These are phyloP conservation scores for Drosophila fulvimacula DNA, from an alignment of 2,888 invertebrate genomes.

Conservation along the genomic window DNA sequence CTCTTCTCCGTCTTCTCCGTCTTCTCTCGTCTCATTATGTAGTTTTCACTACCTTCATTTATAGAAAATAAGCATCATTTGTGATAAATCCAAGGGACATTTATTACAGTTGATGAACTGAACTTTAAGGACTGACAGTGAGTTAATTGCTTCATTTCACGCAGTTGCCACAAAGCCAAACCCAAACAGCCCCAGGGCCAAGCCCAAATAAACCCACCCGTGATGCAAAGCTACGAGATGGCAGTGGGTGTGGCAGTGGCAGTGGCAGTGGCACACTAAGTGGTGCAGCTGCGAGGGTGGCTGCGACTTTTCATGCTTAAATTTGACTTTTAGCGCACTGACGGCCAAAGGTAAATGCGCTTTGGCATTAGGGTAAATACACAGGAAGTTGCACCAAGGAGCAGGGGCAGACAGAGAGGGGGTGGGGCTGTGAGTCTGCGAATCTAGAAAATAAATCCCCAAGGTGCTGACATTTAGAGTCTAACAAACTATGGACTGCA, in stretches of 20 bases:
- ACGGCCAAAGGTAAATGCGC: conserved; percentile 47
- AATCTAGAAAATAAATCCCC: conserved; percentile 47
- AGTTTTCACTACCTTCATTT: not conserved
- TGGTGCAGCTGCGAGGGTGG: conserved; percentile 23
- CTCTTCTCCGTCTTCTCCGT: too few relatives aligned
- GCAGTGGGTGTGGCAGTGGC: not conserved
- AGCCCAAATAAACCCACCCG: conserved; percentile 15
- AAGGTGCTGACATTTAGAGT: conserved; percentile 61
- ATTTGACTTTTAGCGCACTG: conserved; percentile 74
- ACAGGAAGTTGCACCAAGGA: not conserved
- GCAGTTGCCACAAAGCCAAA: conserved; percentile 74
- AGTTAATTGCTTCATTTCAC: conserved; percentile 83
- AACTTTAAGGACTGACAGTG: conserved; percentile 62
- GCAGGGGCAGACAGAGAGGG: not conserved
- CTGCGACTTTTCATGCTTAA: conserved; percentile 54
- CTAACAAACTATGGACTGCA: not conserved
- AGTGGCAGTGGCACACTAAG: not conserved
- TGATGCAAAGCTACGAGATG: conserved; percentile 23
- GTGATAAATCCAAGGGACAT: conserved; percentile 58
- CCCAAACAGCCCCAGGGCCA: conserved; percentile 32
- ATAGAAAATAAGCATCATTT: not conserved
- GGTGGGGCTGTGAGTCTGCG: conserved; percentile 22
- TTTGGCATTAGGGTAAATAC: conserved; percentile 45
- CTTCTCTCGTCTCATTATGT: not conserved
- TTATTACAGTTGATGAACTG: conserved; percentile 54